A percentile compares a stretch with the other conserved stretches of the same genome.
Evolutionary conservation across 2,888 invertebrate species (phyloP).

Genomic region (Dryocosmus kuriphilus): DNA sequence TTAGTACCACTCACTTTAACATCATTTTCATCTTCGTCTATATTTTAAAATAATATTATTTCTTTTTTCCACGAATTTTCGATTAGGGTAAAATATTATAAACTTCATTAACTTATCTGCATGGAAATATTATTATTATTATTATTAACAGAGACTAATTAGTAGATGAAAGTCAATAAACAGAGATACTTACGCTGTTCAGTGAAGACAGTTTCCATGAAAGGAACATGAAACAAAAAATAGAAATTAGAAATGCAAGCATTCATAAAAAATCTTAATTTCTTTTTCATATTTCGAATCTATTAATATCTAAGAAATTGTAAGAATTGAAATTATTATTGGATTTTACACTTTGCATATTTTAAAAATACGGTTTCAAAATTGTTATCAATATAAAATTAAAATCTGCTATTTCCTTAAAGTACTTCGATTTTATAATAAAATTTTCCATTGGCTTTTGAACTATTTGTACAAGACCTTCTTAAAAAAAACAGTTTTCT

Average conservation of each 20-base stretch:
- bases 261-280: neutral
- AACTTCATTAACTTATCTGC: neutral
- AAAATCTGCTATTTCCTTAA: neutral
- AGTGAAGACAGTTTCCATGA: neutral
- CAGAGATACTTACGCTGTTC: constrained; percentile 21
- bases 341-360: too few relatives aligned
- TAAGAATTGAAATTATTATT: too few relatives aligned
- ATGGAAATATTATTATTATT: constrained; percentile 1
- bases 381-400: neutral
- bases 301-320: too few relatives aligned
- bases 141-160: neutral
- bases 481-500: neutral
- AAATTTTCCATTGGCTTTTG: neutral
- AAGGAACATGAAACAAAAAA: constrained; percentile 23
- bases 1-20: neutral
- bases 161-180: neutral
- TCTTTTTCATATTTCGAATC: neutral
- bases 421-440: neutral
- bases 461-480: neutral
- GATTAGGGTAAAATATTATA: neutral
- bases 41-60: neutral
- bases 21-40: neutral
- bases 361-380: too few relatives aligned
- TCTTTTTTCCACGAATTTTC: neutral
- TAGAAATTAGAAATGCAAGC: neutral